Conservation (phyloP, 2,113 vertebrate genomes). For the Serilophus lunatus region DNA sequence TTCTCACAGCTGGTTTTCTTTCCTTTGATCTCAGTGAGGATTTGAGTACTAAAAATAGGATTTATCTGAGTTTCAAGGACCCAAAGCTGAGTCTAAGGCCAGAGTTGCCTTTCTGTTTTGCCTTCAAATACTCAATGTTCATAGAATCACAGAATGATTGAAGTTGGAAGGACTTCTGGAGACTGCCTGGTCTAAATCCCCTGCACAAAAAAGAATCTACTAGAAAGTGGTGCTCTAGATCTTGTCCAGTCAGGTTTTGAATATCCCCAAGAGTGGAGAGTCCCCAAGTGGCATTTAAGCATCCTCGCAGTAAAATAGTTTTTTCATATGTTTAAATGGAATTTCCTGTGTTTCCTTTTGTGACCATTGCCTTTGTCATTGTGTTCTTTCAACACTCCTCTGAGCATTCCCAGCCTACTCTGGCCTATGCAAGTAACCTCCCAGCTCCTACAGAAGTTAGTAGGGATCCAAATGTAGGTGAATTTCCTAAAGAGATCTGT, state of each 20-base stretch:
- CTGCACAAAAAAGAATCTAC: background rate
- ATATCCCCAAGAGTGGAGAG: background rate
- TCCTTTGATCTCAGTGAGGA: background rate
- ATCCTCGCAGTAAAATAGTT: background rate
- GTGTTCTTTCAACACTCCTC: background rate
- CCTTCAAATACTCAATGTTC: background rate
- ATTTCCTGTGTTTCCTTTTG: background rate
- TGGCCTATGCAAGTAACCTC: background rate
- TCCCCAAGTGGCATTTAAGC: background rate
- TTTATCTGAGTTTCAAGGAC: background rate
- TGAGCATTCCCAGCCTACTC: background rate
- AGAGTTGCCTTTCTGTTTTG: background rate
- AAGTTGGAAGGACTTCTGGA: background rate
- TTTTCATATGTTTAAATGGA: background rate
- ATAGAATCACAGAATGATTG: background rate
- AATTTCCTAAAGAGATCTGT: background rate
- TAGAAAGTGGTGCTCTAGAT: background rate
- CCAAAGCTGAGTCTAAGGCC: background rate
- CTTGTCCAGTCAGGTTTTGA: background rate
- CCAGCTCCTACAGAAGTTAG: background rate
- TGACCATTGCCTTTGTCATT: background rate
- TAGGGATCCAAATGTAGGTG: background rate
- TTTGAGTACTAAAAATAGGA: background rate
- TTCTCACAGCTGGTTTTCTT: background rate
- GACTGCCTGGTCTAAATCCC: background rate